Conservation (phyloP, 2,888 invertebrate genomes). For the Ormyrus labotus region DNA sequence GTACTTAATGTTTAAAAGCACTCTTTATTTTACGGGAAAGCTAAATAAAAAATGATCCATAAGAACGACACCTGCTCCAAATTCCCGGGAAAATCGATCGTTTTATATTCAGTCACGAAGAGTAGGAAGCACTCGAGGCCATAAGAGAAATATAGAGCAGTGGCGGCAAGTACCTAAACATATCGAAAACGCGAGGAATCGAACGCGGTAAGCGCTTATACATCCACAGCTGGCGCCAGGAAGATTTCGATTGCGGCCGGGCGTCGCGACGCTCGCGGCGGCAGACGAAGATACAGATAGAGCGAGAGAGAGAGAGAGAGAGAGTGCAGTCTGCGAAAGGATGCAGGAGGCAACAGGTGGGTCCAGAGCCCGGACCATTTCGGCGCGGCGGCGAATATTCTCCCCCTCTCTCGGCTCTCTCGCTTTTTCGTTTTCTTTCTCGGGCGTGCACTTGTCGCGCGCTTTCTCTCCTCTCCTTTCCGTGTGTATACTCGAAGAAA, state of each 20-base stretch:
- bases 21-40: no score
- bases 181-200: slow-evolving; percentile 14
- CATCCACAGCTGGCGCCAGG: slow-evolving; percentile 1
- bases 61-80: no score
- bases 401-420: slow-evolving; percentile 50
- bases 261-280: slow-evolving; percentile 21
- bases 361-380: slow-evolving; percentile 62
- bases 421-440: slow-evolving; percentile 31
- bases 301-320: slow-evolving; percentile 3
- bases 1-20: no score
- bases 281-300: background rate
- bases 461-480: background rate
- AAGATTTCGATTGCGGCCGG: slow-evolving; percentile 26
- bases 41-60: no score
- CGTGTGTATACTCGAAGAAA: slow-evolving; percentile 25
- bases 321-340: slow-evolving; percentile 41
- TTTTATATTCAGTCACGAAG: no score
- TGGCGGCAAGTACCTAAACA: background rate
- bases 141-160: slow-evolving; percentile 15
- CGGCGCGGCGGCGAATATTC: slow-evolving; percentile 57
- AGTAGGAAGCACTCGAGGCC: no score
- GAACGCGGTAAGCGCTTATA: slow-evolving; percentile 15
- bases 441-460: slow-evolving; percentile 41
- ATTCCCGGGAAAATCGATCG: no score
- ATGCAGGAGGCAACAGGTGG: slow-evolving; percentile 67